Percentiles rank a stretch among this genome's conserved stretches.
These are phyloP conservation scores for Wasmannia auropunctata DNA, from an alignment of 1,140 invertebrate genomes.

Conservation along the genomic window DNA sequence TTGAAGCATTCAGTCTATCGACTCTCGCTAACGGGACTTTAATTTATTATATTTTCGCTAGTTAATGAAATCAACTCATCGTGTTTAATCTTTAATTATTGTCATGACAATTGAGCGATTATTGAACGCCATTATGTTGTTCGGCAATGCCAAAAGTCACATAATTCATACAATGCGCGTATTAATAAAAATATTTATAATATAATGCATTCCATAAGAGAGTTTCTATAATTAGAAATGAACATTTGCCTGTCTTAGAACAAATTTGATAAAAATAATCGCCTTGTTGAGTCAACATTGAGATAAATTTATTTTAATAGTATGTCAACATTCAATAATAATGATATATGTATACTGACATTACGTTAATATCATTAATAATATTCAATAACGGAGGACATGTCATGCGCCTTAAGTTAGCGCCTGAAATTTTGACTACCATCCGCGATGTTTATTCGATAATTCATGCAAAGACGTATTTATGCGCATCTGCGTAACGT, in stretches of 20 bases:
- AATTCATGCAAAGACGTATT: slow-evolving; percentile 35
- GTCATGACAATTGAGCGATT: not conserved
- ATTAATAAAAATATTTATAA: not conserved
- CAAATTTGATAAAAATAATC: not conserved
- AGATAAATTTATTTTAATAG: not conserved
- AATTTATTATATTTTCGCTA: not conserved
- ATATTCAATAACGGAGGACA: not conserved
- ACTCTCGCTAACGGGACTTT: not conserved
- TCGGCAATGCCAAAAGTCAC: not conserved
- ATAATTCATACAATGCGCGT: not conserved
- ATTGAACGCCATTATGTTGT: not conserved
- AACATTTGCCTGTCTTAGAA: not conserved
- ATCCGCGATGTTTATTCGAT: slow-evolving; percentile 7
- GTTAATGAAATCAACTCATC: not conserved
- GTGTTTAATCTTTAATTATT: not conserved
- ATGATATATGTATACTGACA: not conserved
- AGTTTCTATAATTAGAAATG: not conserved
- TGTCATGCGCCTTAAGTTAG: not conserved
- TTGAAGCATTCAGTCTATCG: slow-evolving; percentile 23
- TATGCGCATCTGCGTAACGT: slow-evolving; percentile 15
- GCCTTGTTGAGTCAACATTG: not conserved
- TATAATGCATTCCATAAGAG: not conserved
- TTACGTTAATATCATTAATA: not conserved
- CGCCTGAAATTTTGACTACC: not conserved
- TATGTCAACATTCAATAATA: not conserved